Evolutionary conservation across 2,888 invertebrate genomes (phyloP), one percentile per base, ranked within the genome.

Genomic region (Platycnemis pennipes): DNA sequence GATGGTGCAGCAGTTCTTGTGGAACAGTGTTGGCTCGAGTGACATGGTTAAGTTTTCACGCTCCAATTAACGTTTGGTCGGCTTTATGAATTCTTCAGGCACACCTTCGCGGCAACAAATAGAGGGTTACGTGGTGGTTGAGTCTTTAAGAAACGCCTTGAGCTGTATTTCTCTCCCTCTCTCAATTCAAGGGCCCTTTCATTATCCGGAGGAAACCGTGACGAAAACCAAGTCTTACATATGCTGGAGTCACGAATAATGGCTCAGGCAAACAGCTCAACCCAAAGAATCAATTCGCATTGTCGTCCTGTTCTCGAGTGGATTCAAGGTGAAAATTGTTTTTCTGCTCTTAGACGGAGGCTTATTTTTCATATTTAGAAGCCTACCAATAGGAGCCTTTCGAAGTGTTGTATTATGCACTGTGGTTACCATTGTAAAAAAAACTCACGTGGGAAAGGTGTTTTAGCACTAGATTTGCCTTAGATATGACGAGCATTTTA

Each of bases 41-140:
- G 37, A 7, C 69, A 4, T 5, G 69, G 31, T 0, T 4, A 77
- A 77, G 31, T 77, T 77, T 77, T 37, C 77, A 3, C 77, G 77
- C 77, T 37, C 77, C 77, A 77, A 77, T 37, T 77, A 77, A 77
- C 77, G 31, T 37, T 11, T 77, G 77, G 31, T 77, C 77, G 37
- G 77, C 77, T 3, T 77, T 37, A 77, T 77, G 77, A 77, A 77
- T 77, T 77, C 77, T 77, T 77, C 77, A 77, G 37, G 77, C 31
- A 77, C 77, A 37, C 77, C 26, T 16, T 37, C 37, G 11, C 0
- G 77, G 77, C 77, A 77, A 77, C 77, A 77, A 77, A 77, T 77
- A 77, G 77, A 77, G 77, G 31, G 0, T 77, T 77, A 37, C 31
- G 77, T 77, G 77, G 77, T 37, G 77, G 77, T 37, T 31, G 77